Base-by-base conservation (phyloP, 2,113 vertebrate species). In the Lepus timidus region DNA sequence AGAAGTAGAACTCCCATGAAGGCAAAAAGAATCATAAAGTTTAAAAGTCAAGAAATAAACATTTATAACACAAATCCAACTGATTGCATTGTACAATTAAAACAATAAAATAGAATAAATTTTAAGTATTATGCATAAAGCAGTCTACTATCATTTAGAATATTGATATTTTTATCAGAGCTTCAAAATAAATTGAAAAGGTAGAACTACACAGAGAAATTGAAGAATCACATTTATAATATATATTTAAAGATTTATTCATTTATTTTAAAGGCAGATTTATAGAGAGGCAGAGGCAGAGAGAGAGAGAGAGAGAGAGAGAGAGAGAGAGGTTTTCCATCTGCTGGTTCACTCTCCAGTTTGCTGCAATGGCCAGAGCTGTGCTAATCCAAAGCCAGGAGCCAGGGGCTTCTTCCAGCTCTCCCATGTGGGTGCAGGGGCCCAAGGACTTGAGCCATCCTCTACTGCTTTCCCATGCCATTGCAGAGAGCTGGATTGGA, bases 11-110 rank as follows among this genome's bases (percentile, higher is more conserved):
- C 61, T 75, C 31, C 29, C 79, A 22, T 39, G 73, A 61, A 76
- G 49, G 70, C 33, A 58, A 67, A 90, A 83, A n/a, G 25, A 79
- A 64, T 73, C 23, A 36, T 23, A 51, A 29, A 49, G 8, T 23
- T 1, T 19, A 73, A 67, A 88, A 80, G 20, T 80, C 85, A 73
- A 55, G n/a, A 92, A 79, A 68, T 62, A 78, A 83, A 76, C 6
- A 84, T 65, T 55, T 84, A 58, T 73, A 9, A 4, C 39, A 75
- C 14, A 93, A 68, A 82, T n/a, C 75, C 4, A 86, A 61, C 20
- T 44, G 61, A 90, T 76, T 55, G 87, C 81, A 36, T 49, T 76
- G n/a, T 82, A 78, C 9, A 75, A 76, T 71, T 88, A 68, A 84
- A 88, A 4, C 68, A 89, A 75, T 44, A 76, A 58, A 58, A 12